Evolutionary conservation across 2,888 invertebrate genomes (phyloP), one percentile per base, ranked within the genome.

Genomic region (Morpho achilles): DNA sequence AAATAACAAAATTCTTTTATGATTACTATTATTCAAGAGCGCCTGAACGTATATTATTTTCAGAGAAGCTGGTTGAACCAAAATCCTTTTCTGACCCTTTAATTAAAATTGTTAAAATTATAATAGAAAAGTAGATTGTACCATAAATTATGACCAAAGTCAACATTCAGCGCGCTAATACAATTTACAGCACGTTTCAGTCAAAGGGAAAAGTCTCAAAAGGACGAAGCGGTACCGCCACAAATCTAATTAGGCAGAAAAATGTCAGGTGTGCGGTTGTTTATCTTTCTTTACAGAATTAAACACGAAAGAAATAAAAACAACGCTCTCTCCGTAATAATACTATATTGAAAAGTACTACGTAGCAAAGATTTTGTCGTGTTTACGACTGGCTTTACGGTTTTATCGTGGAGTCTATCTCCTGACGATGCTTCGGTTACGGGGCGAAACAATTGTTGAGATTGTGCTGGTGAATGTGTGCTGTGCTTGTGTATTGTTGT

Each of bases 221-320:
- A 52, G 52, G 43, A 50, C 47, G 39, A 43, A 42, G 50, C 22
- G 4, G 40, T 32, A 41, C 46, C 43, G 49, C 44, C 48, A 56
- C 46, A 56, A 64, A 62, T 64, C 56, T 60, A 62, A 64, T 64
- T 64, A 64, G 42, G 45, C 62, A 62, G 60, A 62, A 59, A 62
- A 64, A 57, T 58, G 60, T 7, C 60, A 48, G 52, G 56, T 61
- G 56, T 56, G 49, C 49, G 53, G 55, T 56, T 44, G 49, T 55
- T 60, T 53, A 57, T 52, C 52, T 53, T 58, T 50, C 42, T 46
- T 54, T 50, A 23, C 47, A 45, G 44, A 32, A 48, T 51, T 51
- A 56, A 54, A 51, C 49, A 50, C 8, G 9, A 46, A 47, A 51
- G 48, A 51, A 41, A 45, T 23, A 32, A 54, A 52, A 52, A 52